Conservation (phyloP, 2,113 vertebrate genomes). For the Mugil cephalus region DNA sequence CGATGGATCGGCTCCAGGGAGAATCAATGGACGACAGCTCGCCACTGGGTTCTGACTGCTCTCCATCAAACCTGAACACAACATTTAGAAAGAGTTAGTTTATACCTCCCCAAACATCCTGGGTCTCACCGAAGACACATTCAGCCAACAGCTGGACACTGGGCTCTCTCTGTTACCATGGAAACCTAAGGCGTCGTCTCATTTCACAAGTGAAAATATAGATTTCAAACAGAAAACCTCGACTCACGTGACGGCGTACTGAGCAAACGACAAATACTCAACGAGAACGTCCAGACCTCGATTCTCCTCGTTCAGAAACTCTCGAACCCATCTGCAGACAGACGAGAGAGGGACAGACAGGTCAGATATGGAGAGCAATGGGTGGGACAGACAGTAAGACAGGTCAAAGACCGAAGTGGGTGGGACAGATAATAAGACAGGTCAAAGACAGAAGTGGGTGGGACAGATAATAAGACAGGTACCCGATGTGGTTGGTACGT, state of each 20-base stretch:
- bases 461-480: conserved; percentile 17
- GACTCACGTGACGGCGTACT: conserved; percentile 98
- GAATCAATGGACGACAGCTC: conserved; percentile 92
- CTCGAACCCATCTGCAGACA: conserved; percentile 92
- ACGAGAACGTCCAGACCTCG: conserved; percentile 96
- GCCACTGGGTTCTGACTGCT: conserved; percentile 88
- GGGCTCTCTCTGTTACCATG: background rate
- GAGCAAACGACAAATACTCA: conserved; percentile 97
- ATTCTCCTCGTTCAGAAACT: conserved; percentile 98
- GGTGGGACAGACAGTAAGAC: background rate
- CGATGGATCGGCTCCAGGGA: conserved; percentile 96
- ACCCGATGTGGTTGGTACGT: conserved; percentile 79
- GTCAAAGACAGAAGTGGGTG: conserved; percentile 7
- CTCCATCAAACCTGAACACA: conserved; percentile 91
- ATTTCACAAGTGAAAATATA: no score
- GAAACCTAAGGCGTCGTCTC: background rate
- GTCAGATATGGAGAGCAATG: background rate
- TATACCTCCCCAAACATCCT: no score
- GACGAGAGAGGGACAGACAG: background rate
- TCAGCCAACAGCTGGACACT: background rate
- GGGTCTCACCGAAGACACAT: no score
- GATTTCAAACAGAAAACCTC: background rate
- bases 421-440: conserved; percentile 7
- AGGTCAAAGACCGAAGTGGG: background rate
- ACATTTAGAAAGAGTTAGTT: background rate